Evolutionary conservation across 1,140 invertebrate genomes (phyloP), one percentile per base, ranked within the genome.

Genomic region (Mactra quadrangularis): DNA sequence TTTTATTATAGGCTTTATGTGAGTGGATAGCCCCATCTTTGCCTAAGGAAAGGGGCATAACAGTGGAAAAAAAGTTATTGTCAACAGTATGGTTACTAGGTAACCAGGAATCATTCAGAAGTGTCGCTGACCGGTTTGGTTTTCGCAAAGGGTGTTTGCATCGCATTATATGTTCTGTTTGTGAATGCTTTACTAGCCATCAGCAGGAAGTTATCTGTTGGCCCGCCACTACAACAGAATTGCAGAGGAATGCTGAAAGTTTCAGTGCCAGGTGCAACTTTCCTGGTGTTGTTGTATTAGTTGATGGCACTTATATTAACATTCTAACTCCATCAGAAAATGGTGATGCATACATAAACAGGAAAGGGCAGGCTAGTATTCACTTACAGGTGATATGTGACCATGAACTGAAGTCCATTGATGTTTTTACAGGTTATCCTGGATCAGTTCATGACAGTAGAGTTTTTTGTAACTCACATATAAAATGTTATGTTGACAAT

Each of bases 351-450:
- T 82, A 82, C 52, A 82, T 82, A 15, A 64, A 62, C 27, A 0
- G 77, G 17, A 83, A 74, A 59, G 79, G 75, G 27, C 75, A n/a
- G n/a, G n/a, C n/a, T 29, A 52, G 66, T 13, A 77, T 85, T 17
- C 41, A 83, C 41, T 70, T 87, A 19, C 79, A 85, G 70, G 83
- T 57, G 25, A 82, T 84, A 2, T 84, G 81, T 64, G 81, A 83
- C 45, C 25, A 22, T 13, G 29, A 45, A 68, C 11, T 84, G 22
- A 66, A 50, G 31, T 79, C 84, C n/a, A 33, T 81, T 0, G 76
- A 86, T 76, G 45, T n/a, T 7, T 79, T 70, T 27, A 70, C 59
- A 62, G 82, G 31, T 22, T 81, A 66, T 25, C 70, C 64, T n/a
- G 81, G 85, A 29, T 81, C 70, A 33, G 81, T 83, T 11, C 82